Evolutionary conservation across 2,113 vertebrate species (phyloP).

Genomic region (Himantopus leucocephalus): DNA sequence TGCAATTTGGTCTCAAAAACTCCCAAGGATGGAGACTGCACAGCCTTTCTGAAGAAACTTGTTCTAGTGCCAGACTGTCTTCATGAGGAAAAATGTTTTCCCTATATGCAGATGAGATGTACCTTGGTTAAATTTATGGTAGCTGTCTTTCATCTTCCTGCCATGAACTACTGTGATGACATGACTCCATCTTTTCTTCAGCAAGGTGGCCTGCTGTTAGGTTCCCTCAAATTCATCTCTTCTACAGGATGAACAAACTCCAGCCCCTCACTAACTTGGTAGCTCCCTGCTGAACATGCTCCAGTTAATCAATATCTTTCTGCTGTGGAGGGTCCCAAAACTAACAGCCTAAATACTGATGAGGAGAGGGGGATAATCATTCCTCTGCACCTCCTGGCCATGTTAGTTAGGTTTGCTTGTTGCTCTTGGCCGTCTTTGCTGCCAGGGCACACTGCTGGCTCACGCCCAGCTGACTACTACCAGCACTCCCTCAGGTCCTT

Average conservation of each 20-base stretch:
- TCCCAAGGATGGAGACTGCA: no score
- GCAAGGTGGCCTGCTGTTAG: not conserved
- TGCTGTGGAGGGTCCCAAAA: not conserved
- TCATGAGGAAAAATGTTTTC: not conserved
- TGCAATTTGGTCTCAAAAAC: not conserved
- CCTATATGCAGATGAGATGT: no score
- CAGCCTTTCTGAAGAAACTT: not conserved
- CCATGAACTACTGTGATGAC: not conserved
- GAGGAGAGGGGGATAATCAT: not conserved
- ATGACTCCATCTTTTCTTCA: not conserved
- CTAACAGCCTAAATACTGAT: not conserved
- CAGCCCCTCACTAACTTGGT: rapidly evolving
- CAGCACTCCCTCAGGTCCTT: not conserved
- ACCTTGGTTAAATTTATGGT: not conserved
- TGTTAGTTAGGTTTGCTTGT: not conserved
- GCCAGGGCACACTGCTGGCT: not conserved
- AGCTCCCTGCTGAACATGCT: not conserved
- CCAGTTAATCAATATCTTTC: not conserved
- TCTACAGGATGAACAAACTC: not conserved
- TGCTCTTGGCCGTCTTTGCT: not conserved
- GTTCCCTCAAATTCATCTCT: not conserved
- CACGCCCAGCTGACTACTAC: no score
- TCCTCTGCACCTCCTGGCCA: not conserved
- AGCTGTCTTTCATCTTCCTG: not conserved
- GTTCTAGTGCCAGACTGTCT: not conserved